Conservation (phyloP, 2,888 invertebrate genomes). For the Rhamnusium bicolor region DNA sequence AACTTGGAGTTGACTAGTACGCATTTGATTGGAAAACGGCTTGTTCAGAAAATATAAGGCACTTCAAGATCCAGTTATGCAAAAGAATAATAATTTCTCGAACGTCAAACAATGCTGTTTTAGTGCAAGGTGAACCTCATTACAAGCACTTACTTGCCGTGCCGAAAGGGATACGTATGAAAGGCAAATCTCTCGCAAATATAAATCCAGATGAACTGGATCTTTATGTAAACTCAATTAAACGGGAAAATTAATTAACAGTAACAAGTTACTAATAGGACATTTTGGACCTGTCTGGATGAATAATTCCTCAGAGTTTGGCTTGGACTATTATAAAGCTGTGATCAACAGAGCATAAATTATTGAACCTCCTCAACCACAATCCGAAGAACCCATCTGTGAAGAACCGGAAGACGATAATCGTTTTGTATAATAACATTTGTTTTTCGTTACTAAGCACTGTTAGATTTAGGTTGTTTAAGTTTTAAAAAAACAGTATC, state of each 20-base stretch:
- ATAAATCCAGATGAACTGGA: conserved; percentile 31
- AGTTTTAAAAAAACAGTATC: no score
- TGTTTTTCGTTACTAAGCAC: no score
- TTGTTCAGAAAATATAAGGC: conserved; percentile 12
- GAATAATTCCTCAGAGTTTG: no score
- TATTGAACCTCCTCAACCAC: no score
- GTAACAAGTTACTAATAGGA: no score
- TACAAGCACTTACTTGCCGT: conserved; percentile 13
- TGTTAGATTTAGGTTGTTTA: no score
- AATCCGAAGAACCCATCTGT: no score
- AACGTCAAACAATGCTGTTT: conserved; percentile 9
- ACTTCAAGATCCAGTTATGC: conserved; percentile 34
- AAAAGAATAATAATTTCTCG: conserved; percentile 31
- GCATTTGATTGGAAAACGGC: conserved; percentile 29
- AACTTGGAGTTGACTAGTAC: conserved; percentile 28
- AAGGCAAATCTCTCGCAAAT: conserved; percentile 25
- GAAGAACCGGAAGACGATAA: no score
- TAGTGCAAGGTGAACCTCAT: conserved; percentile 33
- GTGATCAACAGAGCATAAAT: neutral
- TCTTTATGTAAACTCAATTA: conserved; percentile 20
- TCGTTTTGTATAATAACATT: no score
- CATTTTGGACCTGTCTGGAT: no score
- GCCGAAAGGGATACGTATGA: conserved; percentile 32
- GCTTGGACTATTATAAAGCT: conserved; percentile 3
- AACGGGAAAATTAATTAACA: conserved; percentile 35